phyloP scores from a whole-genome alignment of 2,888 invertebrate species.

The Mycalesis mineus region DNA sequence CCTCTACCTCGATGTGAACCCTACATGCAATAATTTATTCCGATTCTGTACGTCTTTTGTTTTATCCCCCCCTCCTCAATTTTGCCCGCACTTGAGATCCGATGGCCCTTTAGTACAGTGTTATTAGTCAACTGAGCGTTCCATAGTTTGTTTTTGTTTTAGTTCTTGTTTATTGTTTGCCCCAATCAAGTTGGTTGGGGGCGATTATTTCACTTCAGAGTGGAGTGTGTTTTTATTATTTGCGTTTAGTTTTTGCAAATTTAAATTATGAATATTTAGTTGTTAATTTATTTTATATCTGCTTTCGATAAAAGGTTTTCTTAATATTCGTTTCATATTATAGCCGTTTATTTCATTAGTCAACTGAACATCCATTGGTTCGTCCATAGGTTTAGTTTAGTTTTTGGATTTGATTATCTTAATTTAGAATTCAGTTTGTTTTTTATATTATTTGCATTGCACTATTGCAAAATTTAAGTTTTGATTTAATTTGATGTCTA shows the following conservation, averaged over 20 bases:
- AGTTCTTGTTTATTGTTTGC: constrained; percentile 39
- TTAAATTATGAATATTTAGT: neutral
- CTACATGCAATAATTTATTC: constrained; percentile 65
- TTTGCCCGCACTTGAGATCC: constrained; percentile 49
- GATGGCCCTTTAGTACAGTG: constrained; percentile 62
- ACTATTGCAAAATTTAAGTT: no score
- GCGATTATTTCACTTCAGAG: constrained; percentile 23
- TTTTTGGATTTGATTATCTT: no score
- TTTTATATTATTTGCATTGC: no score
- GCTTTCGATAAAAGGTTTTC: no score
- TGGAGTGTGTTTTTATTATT: constrained; percentile 7
- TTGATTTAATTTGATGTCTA: no score
- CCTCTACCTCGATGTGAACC: constrained; percentile 50
- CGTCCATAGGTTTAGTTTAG: no score
- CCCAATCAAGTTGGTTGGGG: constrained; percentile 33
- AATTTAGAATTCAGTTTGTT: no score
- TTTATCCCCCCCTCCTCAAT: constrained; percentile 25
- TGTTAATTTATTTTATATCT: no score
- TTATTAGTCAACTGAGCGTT: constrained; percentile 58
- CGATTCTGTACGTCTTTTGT: constrained; percentile 45
- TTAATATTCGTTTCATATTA: no score
- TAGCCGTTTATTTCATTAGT: no score
- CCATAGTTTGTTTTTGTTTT: constrained; percentile 47
- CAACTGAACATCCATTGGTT: no score
- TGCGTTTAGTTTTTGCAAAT: neutral